Conservation (phyloP, 2,797 vertebrate genomes). For the Cygnus olor region DNA sequence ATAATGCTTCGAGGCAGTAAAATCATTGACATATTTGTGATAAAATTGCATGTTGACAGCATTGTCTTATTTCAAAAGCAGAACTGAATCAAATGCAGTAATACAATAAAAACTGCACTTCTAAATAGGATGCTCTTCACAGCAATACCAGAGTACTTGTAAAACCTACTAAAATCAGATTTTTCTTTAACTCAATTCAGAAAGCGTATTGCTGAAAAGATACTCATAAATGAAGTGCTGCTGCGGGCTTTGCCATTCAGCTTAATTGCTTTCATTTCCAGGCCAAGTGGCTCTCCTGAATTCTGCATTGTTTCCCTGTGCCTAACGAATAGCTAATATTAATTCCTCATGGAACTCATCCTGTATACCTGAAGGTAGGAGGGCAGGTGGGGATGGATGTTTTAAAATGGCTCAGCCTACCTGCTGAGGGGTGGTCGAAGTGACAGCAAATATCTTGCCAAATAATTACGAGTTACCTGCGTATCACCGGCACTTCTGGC, state of each 20-base stretch:
- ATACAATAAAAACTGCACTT: neutral
- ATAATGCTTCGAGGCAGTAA: neutral
- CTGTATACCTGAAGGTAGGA: neutral
- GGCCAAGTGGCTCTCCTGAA: neutral
- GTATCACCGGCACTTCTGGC: neutral
- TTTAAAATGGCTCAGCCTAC: neutral
- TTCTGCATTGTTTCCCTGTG: neutral
- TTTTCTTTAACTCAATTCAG: slow-evolving; percentile 26
- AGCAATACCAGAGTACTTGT: neutral
- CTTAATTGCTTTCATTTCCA: neutral
- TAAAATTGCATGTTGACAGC: neutral
- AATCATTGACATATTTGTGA: neutral
- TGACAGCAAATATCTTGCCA: neutral
- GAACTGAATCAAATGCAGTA: neutral
- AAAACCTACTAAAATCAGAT: slow-evolving; percentile 17
- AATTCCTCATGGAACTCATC: neutral
- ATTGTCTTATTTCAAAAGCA: slow-evolving; percentile 1
- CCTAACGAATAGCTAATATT: neutral
- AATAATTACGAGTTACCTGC: accelerated
- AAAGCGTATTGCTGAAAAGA: neutral
- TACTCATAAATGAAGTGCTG: slow-evolving; percentile 22
- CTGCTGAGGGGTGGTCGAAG: neutral
- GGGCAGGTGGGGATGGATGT: neutral
- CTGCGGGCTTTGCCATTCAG: slow-evolving; percentile 1
- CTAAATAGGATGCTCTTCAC: neutral